Base-by-base conservation (phyloP, 2,888 invertebrate genomes). In the Plebejus argus region DNA sequence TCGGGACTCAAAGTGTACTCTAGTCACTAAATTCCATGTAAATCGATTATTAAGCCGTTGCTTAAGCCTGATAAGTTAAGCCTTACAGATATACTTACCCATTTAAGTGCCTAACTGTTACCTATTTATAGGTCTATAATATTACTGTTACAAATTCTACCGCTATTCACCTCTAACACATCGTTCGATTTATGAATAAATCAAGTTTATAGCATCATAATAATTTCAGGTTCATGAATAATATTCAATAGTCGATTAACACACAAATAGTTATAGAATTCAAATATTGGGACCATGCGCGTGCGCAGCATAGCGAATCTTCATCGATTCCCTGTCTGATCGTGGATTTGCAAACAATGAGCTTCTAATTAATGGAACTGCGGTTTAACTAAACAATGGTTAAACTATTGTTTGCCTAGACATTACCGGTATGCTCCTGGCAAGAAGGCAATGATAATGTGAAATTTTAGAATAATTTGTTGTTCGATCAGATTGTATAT, bases 171-270 rank as follows among this genome's bases (percentile, higher is more conserved):
- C 15, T 66, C 12, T 28, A 23, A 61, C 10, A 61, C 20, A 61
- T 20, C 58, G 58, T n/a, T 66, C 28, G 15, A 66, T 66, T 66
- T 33, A 66, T 61, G 66, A 66, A 66, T 66, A 66, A 66, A 28
- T 66, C 28, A 66, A 66, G 66, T 66, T 66, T 66, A 66, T 66
- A 66, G 66, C 33, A 66, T 66, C 66, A 66, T 66, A 66, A 66
- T 66, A 66, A 66, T 66, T 66, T 33, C 28, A 66, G 28, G 28
- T 33, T 66, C 28, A 18, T 28, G 66, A 49, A 53, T 53, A 74
- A 28, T 74, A 53, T 74, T 74, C 74, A 74, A 74, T 74, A 8
- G 74, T 74, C 45, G 28, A 74, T 74, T 74, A 74, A 49, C 74
- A 74, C 53, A 74, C 74, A 74, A 53, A 49, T 28, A 53, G 74